Base-by-base conservation (phyloP, 2,888 invertebrate species). In the Carabus problematicus region DNA sequence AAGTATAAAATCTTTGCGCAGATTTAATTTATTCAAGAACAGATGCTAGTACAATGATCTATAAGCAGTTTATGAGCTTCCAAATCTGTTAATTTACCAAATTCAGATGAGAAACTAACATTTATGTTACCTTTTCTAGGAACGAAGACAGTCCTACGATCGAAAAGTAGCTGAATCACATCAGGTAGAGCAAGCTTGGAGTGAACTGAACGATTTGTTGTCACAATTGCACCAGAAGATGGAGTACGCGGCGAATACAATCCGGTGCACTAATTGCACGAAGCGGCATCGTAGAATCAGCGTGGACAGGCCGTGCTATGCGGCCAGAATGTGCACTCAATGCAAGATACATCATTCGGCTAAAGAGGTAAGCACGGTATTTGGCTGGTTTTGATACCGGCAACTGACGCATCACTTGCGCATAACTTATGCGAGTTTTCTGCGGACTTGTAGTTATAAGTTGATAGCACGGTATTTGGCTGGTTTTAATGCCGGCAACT, bases 211-310 rank as follows among this genome's bases (percentile, higher is more conserved):
- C 75, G 93, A 93, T 79, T 85, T 97, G 75, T 83, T 97, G 70
- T 91, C 92, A 12, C 94, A 95, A 80, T 85, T 97, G 66, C 94
- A 95, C 80, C 92, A 94, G 79, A 97, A 97, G 84, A 94, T 97
- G 86, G 94, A 95, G 81, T 94, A 95, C 82, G 95, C 95, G 42
- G 94, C 95, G 71, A 95, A 95, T 82, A 94, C 95, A 73, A 96
- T 97, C 49, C 89, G 95, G 77, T 98, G 97, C 84, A 97, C 95
- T 79, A 94, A 95, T 82, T 97, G 97, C 84, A 93, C 94, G 3
- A 88, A 92, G 18, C 89, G 95, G 49, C 97, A 98, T 84, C 92
- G 92, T 80, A 89, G 97, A 73, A 89, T 93, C 75, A 87, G 91
- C 78, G 91, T 94, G 18, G 91, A 93, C 74, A 87, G 96, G 78